phyloP scores from a whole-genome alignment of 1,140 invertebrate species.

The Megalopta genalis region DNA sequence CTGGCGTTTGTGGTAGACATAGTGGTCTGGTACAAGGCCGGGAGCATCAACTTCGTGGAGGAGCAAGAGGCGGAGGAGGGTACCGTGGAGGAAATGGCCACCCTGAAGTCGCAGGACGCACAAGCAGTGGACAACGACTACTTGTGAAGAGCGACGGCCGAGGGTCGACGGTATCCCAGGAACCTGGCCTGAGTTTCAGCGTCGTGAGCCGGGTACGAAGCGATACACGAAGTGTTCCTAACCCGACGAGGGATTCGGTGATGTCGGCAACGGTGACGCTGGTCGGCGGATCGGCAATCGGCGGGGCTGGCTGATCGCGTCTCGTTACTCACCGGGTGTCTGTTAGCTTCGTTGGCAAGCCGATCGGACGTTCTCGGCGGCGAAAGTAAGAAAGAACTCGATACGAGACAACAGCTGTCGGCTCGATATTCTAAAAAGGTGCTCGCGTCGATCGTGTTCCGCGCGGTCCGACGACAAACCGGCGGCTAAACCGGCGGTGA shows the following conservation, averaged over 20 bases:
- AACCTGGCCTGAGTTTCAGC: slow-evolving; percentile 38
- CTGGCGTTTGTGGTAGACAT: slow-evolving; percentile 91
- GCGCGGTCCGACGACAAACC: background rate
- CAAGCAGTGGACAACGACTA: slow-evolving; percentile 75
- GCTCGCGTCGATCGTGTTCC: slow-evolving; percentile 1
- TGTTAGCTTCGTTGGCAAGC: background rate
- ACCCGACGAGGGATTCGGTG: slow-evolving; percentile 11
- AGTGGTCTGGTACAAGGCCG: slow-evolving; percentile 90
- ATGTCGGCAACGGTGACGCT: slow-evolving; percentile 21
- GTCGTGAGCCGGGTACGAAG: slow-evolving; percentile 37
- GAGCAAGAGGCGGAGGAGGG: slow-evolving; percentile 77
- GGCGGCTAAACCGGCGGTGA: background rate
- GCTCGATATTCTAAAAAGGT: slow-evolving; percentile 1
- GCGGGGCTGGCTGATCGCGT: background rate
- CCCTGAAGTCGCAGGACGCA: slow-evolving; percentile 74
- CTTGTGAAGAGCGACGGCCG: slow-evolving; percentile 61
- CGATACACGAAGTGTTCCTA: slow-evolving; percentile 24
- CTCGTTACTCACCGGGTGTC: background rate
- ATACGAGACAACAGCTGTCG: background rate
- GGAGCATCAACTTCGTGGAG: slow-evolving; percentile 86
- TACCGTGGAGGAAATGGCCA: slow-evolving; percentile 77
- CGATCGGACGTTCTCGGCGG: background rate
- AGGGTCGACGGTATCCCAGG: slow-evolving; percentile 28
- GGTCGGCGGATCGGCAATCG: slow-evolving; percentile 2
- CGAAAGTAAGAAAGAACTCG: background rate